Evolutionary conservation across 1,140 invertebrate genomes (phyloP), one percentile per base, ranked within the genome.

Genomic region (Kradibia gibbosae): DNA sequence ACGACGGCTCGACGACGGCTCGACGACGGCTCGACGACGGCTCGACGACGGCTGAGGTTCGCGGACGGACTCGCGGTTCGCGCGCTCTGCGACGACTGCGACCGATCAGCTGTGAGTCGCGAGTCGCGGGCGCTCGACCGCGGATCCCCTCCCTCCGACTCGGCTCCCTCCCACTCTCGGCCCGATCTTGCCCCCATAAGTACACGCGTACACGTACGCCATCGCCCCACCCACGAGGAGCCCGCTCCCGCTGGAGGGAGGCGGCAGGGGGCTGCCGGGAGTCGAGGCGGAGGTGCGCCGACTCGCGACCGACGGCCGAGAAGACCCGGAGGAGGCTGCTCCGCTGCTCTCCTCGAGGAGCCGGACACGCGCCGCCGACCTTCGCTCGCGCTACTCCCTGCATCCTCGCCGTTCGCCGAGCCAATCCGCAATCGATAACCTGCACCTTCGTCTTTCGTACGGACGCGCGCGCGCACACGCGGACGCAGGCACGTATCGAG

Each of bases 51-150:
- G 60, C 55, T n/a, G 53, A 53, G 50, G 50, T 20, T 53, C n/a
- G 73, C 48, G 31, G n/a, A 50, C 42, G 62, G 10, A 28, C 22
- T 48, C 10, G 22, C 71, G 45, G 78, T 72, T 76, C 60, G 76
- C 81, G 36, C 83, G 82, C 70, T 83, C 72, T 80, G 53, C 75
- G 78, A 82, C 81, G 83, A 85, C 85, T 86, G 76, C 76, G 85
- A n/a, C n/a, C n/a, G n/a, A 86, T 86, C 85, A 86, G 85, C 85
- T 86, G 70, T 15, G 70, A 39, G 62, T 22, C 17, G 0, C 17
- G 62, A 39, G 20, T 31, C 62, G 34, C 62, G 62, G 34, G 62
- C 34, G 31, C n/a, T n/a, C n/a, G n/a, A n/a, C n/a, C n/a, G n/a
- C n/a, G 50, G 50, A 39, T 34, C 34, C 34, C 62, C 10, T 39